A percentile compares a stretch with the other conserved stretches of the same genome.
Conservation (phyloP, 2,888 invertebrate species). For the Odiellus spinosus region DNA sequence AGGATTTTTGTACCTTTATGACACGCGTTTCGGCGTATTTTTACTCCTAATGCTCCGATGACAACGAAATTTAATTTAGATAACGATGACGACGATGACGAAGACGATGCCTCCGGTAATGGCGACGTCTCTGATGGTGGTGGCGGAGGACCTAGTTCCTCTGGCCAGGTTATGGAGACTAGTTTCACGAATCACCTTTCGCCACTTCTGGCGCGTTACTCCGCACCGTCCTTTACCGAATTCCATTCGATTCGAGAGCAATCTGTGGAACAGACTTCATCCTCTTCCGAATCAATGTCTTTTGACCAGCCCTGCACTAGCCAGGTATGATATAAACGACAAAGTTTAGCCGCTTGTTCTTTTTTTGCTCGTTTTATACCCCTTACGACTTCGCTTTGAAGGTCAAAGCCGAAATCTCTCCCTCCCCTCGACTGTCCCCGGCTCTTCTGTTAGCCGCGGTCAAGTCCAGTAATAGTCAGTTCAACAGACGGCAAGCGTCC, state of each 20-base stretch:
- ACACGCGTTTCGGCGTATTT: too few relatives aligned
- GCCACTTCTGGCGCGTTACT: slow-evolving; percentile 8
- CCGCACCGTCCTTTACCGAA: slow-evolving; percentile 12
- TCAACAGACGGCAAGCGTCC: too few relatives aligned
- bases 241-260: slow-evolving; percentile 16
- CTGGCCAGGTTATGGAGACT: slow-evolving; percentile 6
- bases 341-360: too few relatives aligned
- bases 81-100: too few relatives aligned
- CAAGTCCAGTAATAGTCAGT: too few relatives aligned
- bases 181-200: slow-evolving; percentile 11
- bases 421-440: slow-evolving; percentile 1
- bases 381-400: slow-evolving; percentile 1
- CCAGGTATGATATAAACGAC: too few relatives aligned
- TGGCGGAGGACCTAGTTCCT: neutral
- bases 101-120: neutral
- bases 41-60: too few relatives aligned
- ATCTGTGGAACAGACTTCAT: slow-evolving; percentile 16
- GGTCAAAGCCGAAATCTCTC: slow-evolving; percentile 14
- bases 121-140: slow-evolving; percentile 1
- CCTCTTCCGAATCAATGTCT: slow-evolving; percentile 7
- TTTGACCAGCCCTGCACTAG: neutral
- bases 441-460: too few relatives aligned
- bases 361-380: too few relatives aligned
- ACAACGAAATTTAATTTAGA: too few relatives aligned
- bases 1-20: too few relatives aligned